Evolutionary conservation across 2,797 vertebrate genomes (phyloP).

Genomic region (Lagorchestes hirsutus): DNA sequence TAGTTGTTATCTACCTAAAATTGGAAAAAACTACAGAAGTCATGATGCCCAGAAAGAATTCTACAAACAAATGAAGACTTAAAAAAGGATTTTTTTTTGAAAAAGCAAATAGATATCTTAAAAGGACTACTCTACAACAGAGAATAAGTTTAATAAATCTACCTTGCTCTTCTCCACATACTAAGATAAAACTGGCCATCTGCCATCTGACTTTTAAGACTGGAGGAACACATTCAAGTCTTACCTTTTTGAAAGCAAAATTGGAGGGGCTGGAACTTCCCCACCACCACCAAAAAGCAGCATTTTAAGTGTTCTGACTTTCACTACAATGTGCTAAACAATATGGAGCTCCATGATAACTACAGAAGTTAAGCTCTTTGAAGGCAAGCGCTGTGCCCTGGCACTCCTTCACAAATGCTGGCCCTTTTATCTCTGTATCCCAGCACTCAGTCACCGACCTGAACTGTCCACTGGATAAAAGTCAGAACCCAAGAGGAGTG

Average conservation of each 20-base stretch:
- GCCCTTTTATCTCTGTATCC: no score
- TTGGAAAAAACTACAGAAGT: background rate
- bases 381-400: no score
- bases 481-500: no score
- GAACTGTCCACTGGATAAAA: no score
- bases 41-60: background rate
- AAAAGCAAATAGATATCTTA: background rate
- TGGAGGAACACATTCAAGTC: background rate
- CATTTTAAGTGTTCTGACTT: conserved; percentile 67
- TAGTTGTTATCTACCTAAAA: background rate
- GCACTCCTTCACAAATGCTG: no score
- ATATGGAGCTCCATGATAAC: no score
- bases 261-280: background rate
- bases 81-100: background rate
- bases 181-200: background rate
- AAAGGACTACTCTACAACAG: conserved; percentile 16
- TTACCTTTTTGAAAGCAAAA: conserved; percentile 4
- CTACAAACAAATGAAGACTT: background rate
- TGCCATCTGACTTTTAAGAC: background rate
- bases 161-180: background rate
- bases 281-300: background rate
- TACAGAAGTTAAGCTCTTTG: no score
- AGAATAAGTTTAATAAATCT: background rate
- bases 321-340: background rate
- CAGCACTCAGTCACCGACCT: no score